These are phyloP conservation scores for Asteroscopus sphinx DNA, from an alignment of 2,888 invertebrate species.

Conservation along the genomic window DNA sequence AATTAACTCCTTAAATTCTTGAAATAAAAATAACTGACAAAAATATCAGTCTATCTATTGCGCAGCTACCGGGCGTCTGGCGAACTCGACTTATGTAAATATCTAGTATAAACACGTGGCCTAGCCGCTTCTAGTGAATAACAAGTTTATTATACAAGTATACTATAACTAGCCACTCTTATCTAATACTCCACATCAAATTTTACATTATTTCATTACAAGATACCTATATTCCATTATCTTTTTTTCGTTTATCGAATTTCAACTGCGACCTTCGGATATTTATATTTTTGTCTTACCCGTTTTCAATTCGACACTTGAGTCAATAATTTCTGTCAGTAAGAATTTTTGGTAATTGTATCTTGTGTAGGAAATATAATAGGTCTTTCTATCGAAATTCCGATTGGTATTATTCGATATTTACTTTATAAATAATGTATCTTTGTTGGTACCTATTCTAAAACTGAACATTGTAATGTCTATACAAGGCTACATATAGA, in stretches of 20 bases:
- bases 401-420: slow-evolving; percentile 1
- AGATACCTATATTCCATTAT: slow-evolving; percentile 29
- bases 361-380: neutral
- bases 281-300: slow-evolving; percentile 31
- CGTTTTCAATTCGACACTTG: slow-evolving; percentile 54
- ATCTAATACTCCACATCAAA: slow-evolving; percentile 26
- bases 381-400: slow-evolving; percentile 5
- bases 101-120: slow-evolving; percentile 34
- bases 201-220: slow-evolving; percentile 22
- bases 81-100: slow-evolving; percentile 29
- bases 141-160: slow-evolving; percentile 19
- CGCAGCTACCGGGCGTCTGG: slow-evolving; percentile 13
- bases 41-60: slow-evolving; percentile 24
- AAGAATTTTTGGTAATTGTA: slow-evolving; percentile 27
- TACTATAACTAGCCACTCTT: slow-evolving; percentile 30
- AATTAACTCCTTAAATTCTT: neutral
- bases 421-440: slow-evolving; percentile 10
- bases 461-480: slow-evolving; percentile 8
- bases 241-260: slow-evolving; percentile 38
- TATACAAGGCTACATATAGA: neutral
- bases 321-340: slow-evolving; percentile 46
- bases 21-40: slow-evolving; percentile 1
- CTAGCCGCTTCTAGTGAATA: slow-evolving; percentile 8
- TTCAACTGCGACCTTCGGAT: slow-evolving; percentile 51
- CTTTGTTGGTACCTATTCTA: slow-evolving; percentile 3